Evolutionary conservation across 2,888 invertebrate genomes (phyloP), one percentile per base, ranked within the genome.

Genomic region (Polydrusus cervinus): DNA sequence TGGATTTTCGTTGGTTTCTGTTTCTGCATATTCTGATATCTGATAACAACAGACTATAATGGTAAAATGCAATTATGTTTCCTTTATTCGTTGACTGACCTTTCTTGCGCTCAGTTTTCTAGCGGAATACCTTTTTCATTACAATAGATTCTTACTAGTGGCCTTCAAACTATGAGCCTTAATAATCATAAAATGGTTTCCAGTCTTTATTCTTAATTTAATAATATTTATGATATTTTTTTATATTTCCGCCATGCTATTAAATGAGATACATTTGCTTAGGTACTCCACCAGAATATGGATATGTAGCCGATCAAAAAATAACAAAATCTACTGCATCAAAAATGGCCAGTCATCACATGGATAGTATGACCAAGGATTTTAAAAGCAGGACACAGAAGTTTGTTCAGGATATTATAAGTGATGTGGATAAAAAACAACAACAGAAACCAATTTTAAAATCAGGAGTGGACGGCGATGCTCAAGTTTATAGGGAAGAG

Each of bases 401-500:
- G 82, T 93, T 93, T 83, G 90, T 91, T 34, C 89, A 89, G 73
- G 92, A 93, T 76, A 89, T 93, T 64, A 91, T 91, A 84, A 88
- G 88, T 45, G 93, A 93, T 85, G 87, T 92, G 60, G 88, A 88
- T 67, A 84, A 83, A 74, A 78, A 83, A 53, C 78, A 80, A 9
- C 82, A 83, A 60, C 84, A 82, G 75, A 88, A 86, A 79, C 88
- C 88, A 7, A 89, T 89, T 74, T 81, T 89, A 76, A 89, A 89
- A 80, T 87, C 88, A 79, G 81, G 83, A 65, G 82, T 86, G 10
- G 84, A 89, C 84, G 82, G 87, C 79, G 90, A 89, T 79, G 91
- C 92, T n/a, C 92, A 93, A 83, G 91, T 92, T 13, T 93, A 92
- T 84, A 88, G 92, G 77, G 93, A 93, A 84, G 93, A 93, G 82